These are phyloP conservation scores for Protaetia brevitarsis DNA, from an alignment of 1,140 invertebrate species.

Conservation along the genomic window DNA sequence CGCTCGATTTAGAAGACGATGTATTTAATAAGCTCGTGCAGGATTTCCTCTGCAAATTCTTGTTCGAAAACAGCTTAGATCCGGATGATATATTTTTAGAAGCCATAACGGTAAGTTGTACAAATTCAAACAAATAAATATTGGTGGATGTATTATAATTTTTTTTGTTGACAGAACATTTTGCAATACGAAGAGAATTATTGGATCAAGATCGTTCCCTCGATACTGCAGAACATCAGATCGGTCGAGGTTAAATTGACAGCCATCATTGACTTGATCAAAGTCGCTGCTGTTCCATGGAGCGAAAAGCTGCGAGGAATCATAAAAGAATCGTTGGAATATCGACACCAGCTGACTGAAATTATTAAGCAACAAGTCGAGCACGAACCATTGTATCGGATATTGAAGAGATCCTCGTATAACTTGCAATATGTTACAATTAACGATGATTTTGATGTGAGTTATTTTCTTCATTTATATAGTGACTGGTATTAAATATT, in stretches of 20 bases:
- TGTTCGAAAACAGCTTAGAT: conserved; percentile 33
- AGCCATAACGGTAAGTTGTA: conserved; percentile 34
- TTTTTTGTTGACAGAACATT: conserved; percentile 31
- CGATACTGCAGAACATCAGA: conserved; percentile 33
- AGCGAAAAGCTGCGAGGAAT: conserved; percentile 31
- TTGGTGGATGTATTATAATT: neutral
- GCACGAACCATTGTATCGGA: conserved; percentile 31
- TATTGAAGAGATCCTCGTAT: conserved; percentile 26
- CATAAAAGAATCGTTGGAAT: conserved; percentile 24
- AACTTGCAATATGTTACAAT: neutral
- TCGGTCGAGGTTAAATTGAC: conserved; percentile 30
- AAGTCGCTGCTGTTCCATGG: conserved; percentile 34
- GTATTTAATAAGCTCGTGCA: conserved; percentile 33
- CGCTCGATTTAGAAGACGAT: conserved; percentile 19
- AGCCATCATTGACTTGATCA: conserved; percentile 30
- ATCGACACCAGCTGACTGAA: conserved; percentile 26
- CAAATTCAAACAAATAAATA: neutral
- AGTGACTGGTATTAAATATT: no score
- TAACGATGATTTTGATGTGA: neutral
- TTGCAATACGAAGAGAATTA: conserved; percentile 33
- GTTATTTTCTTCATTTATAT: neutral
- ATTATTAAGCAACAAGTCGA: conserved; percentile 31
- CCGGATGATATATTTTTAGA: conserved; percentile 33
- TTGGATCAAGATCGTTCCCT: conserved; percentile 30
- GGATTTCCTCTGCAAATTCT: conserved; percentile 34